phyloP scores from a whole-genome alignment of 1,140 invertebrate species.

The Ceratoteleas bidentatus region DNA sequence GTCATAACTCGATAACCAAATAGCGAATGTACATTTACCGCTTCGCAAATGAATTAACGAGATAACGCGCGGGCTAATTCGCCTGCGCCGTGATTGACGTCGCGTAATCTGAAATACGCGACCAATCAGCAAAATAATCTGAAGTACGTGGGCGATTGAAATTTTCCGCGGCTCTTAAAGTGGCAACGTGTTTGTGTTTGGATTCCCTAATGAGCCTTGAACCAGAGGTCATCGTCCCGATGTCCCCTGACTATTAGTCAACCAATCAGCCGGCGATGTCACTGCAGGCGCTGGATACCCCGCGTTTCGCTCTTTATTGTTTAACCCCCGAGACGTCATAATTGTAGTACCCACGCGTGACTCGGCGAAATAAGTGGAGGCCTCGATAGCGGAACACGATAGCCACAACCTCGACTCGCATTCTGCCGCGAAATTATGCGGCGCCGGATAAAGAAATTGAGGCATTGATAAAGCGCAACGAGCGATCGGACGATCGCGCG shows the following conservation, averaged over 20 bases:
- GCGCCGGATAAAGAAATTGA: slow-evolving; percentile 50
- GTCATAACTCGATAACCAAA: slow-evolving; percentile 27
- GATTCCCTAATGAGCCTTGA: slow-evolving; percentile 56
- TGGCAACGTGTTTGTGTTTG: slow-evolving; percentile 10
- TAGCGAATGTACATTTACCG: slow-evolving; percentile 32
- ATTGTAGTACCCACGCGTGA: slow-evolving; percentile 64
- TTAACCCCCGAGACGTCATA: slow-evolving; percentile 64
- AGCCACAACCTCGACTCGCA: slow-evolving; percentile 52
- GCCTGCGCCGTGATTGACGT: slow-evolving; percentile 35
- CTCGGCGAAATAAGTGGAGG: slow-evolving; percentile 68
- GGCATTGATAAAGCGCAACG: slow-evolving; percentile 50
- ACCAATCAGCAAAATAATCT: slow-evolving; percentile 7
- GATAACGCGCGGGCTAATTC: slow-evolving; percentile 42
- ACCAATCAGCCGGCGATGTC: slow-evolving; percentile 13
- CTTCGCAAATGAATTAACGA: slow-evolving; percentile 40
- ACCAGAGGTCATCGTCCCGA: slow-evolving; percentile 53
- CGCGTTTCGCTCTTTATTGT: slow-evolving; percentile 61
- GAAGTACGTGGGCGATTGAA: slow-evolving; percentile 26
- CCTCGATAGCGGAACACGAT: slow-evolving; percentile 54
- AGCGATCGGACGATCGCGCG: slow-evolving; percentile 17
- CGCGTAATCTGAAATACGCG: slow-evolving; percentile 29
- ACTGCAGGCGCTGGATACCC: slow-evolving; percentile 44
- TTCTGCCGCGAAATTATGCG: slow-evolving; percentile 57
- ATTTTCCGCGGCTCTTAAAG: slow-evolving; percentile 22
- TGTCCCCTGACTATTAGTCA: slow-evolving; percentile 23